A percentile compares a stretch with the other conserved stretches of the same genome.
Evolutionary conservation across 2,797 vertebrate species (phyloP).

Genomic region (Menidia menidia): DNA sequence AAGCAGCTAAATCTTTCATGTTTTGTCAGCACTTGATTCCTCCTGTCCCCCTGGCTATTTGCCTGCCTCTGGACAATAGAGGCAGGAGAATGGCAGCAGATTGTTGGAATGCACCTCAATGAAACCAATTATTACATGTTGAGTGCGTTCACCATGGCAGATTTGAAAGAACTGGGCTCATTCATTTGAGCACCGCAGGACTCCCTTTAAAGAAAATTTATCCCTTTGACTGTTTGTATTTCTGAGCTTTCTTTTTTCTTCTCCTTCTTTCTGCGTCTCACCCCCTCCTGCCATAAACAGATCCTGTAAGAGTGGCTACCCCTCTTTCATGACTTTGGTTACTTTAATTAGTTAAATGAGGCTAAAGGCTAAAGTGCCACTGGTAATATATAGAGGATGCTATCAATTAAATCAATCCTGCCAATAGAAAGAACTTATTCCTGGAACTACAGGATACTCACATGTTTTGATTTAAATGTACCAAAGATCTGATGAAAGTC

Average conservation of each 20-base stretch:
- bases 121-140: conserved; percentile 99
- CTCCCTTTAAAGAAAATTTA: conserved; percentile 99
- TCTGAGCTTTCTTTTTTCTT: conserved; percentile 91
- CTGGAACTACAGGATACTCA: background rate
- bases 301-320: conserved; percentile 91
- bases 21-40: conserved; percentile 99
- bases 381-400: conserved; percentile 70
- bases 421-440: background rate
- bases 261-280: conserved; percentile 56
- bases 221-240: conserved; percentile 99
- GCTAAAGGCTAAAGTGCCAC: conserved; percentile 83
- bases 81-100: conserved; percentile 99
- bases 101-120: conserved; percentile 99
- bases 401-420: conserved; percentile 56
- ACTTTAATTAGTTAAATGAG: conserved; percentile 99
- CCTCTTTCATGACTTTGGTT: conserved; percentile 95
- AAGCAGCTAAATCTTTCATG: conserved; percentile 99
- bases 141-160: conserved; percentile 99
- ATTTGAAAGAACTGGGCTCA: conserved; percentile 99
- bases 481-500: background rate
- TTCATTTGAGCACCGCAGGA: conserved; percentile 99
- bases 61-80: conserved; percentile 97
- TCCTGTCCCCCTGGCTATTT: conserved; percentile 99
- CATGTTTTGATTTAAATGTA: conserved; percentile 12
- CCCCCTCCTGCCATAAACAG: conserved; percentile 90